Evolutionary conservation across 2,797 vertebrate species (phyloP).

Genomic region (Sus cebifrons): DNA sequence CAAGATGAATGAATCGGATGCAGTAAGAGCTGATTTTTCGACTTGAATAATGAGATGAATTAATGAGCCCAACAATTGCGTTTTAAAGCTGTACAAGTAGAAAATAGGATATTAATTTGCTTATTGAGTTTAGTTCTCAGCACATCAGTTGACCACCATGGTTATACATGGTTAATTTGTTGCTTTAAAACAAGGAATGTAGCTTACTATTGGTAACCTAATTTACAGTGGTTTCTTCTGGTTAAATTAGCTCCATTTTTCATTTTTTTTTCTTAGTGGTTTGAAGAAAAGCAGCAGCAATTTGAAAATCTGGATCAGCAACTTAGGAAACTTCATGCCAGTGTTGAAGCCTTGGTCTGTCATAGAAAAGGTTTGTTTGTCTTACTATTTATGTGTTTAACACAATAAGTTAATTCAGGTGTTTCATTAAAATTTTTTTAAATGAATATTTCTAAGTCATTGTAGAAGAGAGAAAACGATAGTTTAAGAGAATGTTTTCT

Average conservation of each 20-base stretch:
- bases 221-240: conserved; percentile 89
- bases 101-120: conserved; percentile 93
- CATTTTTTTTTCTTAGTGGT: conserved; percentile 94
- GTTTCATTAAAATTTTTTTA: conserved; percentile 52
- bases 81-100: conserved; percentile 91
- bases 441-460: not conserved
- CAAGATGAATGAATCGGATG: conserved; percentile 99
- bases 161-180: conserved; percentile 89
- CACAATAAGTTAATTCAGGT: not conserved
- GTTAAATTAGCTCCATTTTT: conserved; percentile 89
- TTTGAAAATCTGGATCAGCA: conserved; percentile 99
- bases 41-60: conserved; percentile 96
- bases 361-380: conserved; percentile 96
- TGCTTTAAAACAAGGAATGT: conserved; percentile 88
- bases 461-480: not conserved
- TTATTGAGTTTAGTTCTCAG: conserved; percentile 90
- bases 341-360: conserved; percentile 96
- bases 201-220: conserved; percentile 88
- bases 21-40: conserved; percentile 96
- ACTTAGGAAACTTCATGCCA: conserved; percentile 96
- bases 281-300: conserved; percentile 99
- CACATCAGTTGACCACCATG: conserved; percentile 89
- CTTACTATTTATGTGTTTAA: conserved; percentile 61
- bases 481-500: conserved; percentile 48
- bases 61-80: conserved; percentile 94